Evolutionary conservation across 2,113 vertebrate species (phyloP), one percentile per base, ranked within the genome.

Genomic region (Daboia siamensis): DNA sequence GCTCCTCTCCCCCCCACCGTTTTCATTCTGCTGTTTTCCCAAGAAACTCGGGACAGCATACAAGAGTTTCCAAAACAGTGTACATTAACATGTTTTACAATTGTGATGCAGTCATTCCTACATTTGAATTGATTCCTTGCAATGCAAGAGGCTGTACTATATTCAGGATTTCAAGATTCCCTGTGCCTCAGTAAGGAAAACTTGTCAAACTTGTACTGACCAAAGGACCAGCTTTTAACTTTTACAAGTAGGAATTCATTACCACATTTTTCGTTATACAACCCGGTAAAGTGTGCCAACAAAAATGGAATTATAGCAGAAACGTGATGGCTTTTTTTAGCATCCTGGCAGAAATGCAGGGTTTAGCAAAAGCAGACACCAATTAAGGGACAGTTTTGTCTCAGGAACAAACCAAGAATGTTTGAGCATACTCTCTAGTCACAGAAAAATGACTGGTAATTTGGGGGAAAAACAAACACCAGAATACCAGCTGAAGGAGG

Each of bases 211-310:
- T 92, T n/a, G 3, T 0, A 0, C 88, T 94, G 84, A 74, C 94
- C 96, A 95, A 96, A 94, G 96, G 96, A 64, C 86, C 29, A 0
- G 52, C 90, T 97, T 97, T 96, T 94, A 90, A 95, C 93, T 89
- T 10, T 95, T 4, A 92, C 33, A 55, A 0, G 69, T 94, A 90
- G 93, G 94, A 92, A 23, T 92, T 87, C 86, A 69, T 93, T 88
- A 26, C 39, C 87, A 12, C n/a, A 13, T 55, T 12, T 59, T 88
- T 88, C 33, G 46, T n/a, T 88, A 21, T 13, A 5, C 21, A 88
- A 10, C 39, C 87, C 44, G 21, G 21, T 88, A 55, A 39, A 21
- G 20, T 44, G 21, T 88, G 52, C 55, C 55, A 57, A 26, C 48
- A 93, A 54, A 26, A 9, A 23, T 57, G 90, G 69, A 95, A 26